Percentiles rank a stretch among this genome's conserved stretches.
Evolutionary conservation across 2,888 invertebrate species (phyloP).

Genomic region (Aspidapion aeneum): DNA sequence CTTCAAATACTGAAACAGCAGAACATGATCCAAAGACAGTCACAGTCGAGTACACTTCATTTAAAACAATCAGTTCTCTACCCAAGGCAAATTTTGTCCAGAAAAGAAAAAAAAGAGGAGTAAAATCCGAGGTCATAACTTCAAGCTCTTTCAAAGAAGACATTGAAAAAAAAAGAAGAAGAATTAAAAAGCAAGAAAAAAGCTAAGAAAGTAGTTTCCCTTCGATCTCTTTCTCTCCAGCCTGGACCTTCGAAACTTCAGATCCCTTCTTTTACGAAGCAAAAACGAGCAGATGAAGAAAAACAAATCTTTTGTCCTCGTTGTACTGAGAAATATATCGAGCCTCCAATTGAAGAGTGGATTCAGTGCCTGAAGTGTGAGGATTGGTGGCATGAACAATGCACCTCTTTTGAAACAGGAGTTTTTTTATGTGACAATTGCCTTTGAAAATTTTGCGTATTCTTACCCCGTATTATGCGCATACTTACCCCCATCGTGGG

Average conservation of each 20-base stretch:
- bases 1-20: no score
- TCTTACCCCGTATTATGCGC: slow-evolving; percentile 6
- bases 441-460: not conserved
- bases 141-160: not conserved
- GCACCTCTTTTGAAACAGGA: not conserved
- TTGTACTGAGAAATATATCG: not conserved
- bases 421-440: not conserved
- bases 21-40: not conserved
- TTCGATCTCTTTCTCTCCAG: not conserved
- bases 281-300: not conserved
- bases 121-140: not conserved
- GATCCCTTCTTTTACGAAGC: not conserved
- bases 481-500: not conserved
- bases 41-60: not conserved
- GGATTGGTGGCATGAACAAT: not conserved
- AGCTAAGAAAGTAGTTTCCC: no score
- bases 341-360: not conserved
- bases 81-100: not conserved
- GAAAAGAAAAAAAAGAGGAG: not conserved
- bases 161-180: not conserved
- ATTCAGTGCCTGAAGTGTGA: not conserved
- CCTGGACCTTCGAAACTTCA: not conserved
- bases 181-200: no score
- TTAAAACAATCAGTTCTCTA: not conserved
- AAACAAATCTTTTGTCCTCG: not conserved